These are phyloP conservation scores for Agrochola lota DNA, from an alignment of 2,888 invertebrate species.

Conservation along the genomic window DNA sequence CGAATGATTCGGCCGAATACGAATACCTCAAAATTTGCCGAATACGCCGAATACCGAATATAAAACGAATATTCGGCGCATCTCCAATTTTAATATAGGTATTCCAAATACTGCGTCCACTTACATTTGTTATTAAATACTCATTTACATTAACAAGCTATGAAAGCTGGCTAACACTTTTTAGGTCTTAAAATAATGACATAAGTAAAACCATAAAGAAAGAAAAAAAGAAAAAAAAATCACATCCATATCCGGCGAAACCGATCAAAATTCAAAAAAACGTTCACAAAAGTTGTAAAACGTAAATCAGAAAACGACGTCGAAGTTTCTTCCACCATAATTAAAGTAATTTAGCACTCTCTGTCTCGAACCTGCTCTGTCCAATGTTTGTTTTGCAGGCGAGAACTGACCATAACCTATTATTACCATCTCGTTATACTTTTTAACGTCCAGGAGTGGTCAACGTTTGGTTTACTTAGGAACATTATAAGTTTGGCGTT, in stretches of 20 bases:
- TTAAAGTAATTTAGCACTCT: slow-evolving; percentile 87
- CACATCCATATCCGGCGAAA: slow-evolving; percentile 49
- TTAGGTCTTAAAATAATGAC: not conserved
- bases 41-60: too few species aligned
- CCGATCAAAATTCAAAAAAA: slow-evolving; percentile 57
- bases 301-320: slow-evolving; percentile 71
- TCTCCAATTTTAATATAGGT: too few species aligned
- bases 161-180: not conserved
- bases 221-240: not conserved
- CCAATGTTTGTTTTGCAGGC: slow-evolving; percentile 90
- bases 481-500: slow-evolving; percentile 45
- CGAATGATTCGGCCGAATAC: too few species aligned
- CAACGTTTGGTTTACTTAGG: slow-evolving; percentile 73
- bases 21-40: too few species aligned
- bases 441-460: slow-evolving; percentile 82
- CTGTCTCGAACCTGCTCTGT: slow-evolving; percentile 80
- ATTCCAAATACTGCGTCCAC: not conserved
- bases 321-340: slow-evolving; percentile 70
- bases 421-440: slow-evolving; percentile 88
- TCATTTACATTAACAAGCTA: not conserved
- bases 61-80: too few species aligned
- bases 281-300: slow-evolving; percentile 55
- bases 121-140: slow-evolving; percentile 3
- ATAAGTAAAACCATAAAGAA: not conserved
- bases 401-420: slow-evolving; percentile 89